Percentiles rank a stretch among this genome's conserved stretches.
phyloP scores from a whole-genome alignment of 2,797 vertebrate species.

The Pampus argenteus region DNA sequence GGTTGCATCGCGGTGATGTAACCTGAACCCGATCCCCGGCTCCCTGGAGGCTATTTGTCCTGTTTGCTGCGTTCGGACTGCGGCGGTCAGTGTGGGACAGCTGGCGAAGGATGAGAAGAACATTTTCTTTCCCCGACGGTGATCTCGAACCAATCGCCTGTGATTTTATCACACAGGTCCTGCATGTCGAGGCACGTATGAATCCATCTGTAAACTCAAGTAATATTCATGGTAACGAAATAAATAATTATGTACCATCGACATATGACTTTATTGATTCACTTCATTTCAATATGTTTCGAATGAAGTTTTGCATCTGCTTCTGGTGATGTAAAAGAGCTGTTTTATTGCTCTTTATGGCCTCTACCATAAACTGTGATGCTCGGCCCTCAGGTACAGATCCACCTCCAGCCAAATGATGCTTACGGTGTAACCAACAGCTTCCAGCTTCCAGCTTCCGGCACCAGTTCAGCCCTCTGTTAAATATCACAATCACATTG shows the following conservation, averaged over 20 bases:
- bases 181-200: neutral
- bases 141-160: neutral
- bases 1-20: slow-evolving; percentile 11
- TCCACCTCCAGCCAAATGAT: neutral
- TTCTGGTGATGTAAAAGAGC: too few species aligned
- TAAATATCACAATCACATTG: neutral
- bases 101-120: neutral
- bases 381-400: neutral
- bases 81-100: slow-evolving; percentile 13
- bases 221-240: too few species aligned
- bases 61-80: slow-evolving; percentile 41
- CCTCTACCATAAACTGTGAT: neutral
- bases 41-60: slow-evolving; percentile 48
- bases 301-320: neutral
- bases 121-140: neutral
- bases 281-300: neutral
- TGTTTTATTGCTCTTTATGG: too few species aligned
- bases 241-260: neutral
- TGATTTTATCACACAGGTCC: neutral
- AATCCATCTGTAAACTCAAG: neutral
- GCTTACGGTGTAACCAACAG: neutral
- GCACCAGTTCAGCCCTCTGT: neutral
- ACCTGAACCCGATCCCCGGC: slow-evolving; percentile 45
- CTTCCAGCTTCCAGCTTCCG: neutral
- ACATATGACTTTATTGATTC: neutral